Conservation (phyloP, 2,113 vertebrate species). For the Australoheros scitulus region DNA sequence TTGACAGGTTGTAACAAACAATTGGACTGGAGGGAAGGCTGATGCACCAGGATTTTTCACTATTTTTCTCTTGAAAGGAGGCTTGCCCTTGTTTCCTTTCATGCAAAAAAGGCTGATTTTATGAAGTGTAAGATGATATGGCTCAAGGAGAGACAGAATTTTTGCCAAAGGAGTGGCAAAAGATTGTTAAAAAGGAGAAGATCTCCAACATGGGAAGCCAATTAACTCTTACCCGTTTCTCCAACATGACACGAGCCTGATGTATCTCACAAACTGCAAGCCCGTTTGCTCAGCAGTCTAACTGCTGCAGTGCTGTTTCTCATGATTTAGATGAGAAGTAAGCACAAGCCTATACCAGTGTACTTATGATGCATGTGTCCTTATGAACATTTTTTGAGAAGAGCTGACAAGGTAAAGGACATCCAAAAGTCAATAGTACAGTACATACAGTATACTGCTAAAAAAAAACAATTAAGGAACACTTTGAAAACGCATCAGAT, state of each 20-base stretch:
- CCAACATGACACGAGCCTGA: neutral
- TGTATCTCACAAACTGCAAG: neutral
- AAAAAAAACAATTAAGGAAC: no score
- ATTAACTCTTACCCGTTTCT: neutral
- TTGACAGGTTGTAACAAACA: constrained; percentile 29
- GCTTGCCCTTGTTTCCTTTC: neutral
- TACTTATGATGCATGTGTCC: neutral
- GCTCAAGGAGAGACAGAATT: neutral
- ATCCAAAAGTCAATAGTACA: neutral
- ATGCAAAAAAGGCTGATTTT: neutral
- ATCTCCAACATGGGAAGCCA: neutral
- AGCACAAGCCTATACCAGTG: neutral
- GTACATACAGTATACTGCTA: no score
- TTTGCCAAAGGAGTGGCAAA: neutral
- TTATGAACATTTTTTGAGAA: neutral
- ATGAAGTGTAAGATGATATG: neutral
- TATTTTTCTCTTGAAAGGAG: neutral
- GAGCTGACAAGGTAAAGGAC: neutral
- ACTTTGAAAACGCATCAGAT: no score
- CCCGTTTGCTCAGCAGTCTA: neutral
- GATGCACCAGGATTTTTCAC: neutral
- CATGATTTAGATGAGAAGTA: neutral
- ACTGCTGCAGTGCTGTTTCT: neutral
- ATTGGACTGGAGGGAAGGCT: constrained; percentile 10
- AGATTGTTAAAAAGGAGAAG: neutral